Percentiles rank a stretch among this genome's conserved stretches.
Evolutionary conservation across 2,888 invertebrate species (phyloP).

Genomic region (Drosophila suboccidentalis): DNA sequence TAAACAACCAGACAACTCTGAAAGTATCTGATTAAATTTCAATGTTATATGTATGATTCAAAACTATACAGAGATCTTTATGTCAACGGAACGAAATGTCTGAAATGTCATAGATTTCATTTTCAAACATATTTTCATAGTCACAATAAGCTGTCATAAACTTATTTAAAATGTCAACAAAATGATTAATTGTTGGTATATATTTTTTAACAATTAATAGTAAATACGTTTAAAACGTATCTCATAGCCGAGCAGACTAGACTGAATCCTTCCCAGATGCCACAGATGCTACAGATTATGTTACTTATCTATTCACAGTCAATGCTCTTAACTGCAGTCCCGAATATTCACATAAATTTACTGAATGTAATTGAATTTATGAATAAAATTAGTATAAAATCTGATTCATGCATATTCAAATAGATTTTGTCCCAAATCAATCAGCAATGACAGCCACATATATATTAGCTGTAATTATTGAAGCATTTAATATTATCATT

Average conservation of each 20-base stretch:
- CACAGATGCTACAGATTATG: neutral
- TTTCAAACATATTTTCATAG: no score
- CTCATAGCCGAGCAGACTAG: no score
- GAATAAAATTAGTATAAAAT: neutral
- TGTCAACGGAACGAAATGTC: no score
- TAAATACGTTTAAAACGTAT: no score
- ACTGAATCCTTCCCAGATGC: neutral
- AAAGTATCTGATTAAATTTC: neutral
- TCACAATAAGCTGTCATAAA: no score
- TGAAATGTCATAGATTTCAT: no score
- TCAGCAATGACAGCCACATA: neutral
- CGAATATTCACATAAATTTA: constrained; percentile 2
- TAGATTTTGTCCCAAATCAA: neutral
- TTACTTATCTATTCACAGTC: neutral
- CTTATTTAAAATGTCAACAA: no score
- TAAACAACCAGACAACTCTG: neutral
- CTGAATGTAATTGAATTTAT: neutral
- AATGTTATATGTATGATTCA: no score
- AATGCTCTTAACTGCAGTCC: neutral
- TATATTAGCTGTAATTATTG: constrained; percentile 18
- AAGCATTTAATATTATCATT: constrained; percentile 6
- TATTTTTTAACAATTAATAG: no score
- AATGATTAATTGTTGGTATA: no score
- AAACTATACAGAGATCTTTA: no score
- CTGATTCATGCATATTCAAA: constrained; percentile 2